Evolutionary conservation across 2,888 invertebrate species (phyloP), one percentile per base, ranked within the genome.

Genomic region (Adineta ricciae): DNA sequence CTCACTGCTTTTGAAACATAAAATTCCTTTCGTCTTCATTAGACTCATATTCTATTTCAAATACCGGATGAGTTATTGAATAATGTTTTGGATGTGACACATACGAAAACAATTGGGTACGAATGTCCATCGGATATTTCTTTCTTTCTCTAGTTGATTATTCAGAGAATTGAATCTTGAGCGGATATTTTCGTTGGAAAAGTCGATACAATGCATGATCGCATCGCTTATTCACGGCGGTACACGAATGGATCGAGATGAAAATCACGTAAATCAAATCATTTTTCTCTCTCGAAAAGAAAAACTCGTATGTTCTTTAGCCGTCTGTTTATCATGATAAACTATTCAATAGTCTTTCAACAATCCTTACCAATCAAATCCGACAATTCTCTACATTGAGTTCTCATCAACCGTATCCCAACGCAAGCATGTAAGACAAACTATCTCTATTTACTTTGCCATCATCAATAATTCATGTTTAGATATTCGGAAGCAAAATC

Each of bases 281-380:
- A 21, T 72, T 72, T 2, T 36, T 41, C 16, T 21, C 24, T 73
- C 16, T 5, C 9, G 21, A n/a, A 2, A 3, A n/a, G 14, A 41
- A 14, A 0, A 11, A 41, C 9, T n/a, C 41, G 38, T 78, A 1
- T 41, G 8, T 38, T 9, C 41, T 78, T 3, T 11, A 78, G 78
- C n/a, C 41, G n/a, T 78, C 78, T 24, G 78, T 41, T n/a, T 78
- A 41, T 41, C 16, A 41, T 78, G 78, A 78, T n/a, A 78, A 78
- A 38, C 5, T 78, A n/a, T 78, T 78, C 19, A 41, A 78, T 78
- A 78, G 78, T 78, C n/a, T 78, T 78, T 78, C 78, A 14, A 78
- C 41, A 41, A n/a, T 78, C n/a, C 38, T 78, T 41, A n/a, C 41
- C 9, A 78, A 41, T 78, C 41, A 78, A 41, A 41, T 78, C 11